A percentile compares a stretch with the other conserved stretches of the same genome.
Evolutionary conservation across 2,113 vertebrate genomes (phyloP).

Genomic region (Tyrannus savana): DNA sequence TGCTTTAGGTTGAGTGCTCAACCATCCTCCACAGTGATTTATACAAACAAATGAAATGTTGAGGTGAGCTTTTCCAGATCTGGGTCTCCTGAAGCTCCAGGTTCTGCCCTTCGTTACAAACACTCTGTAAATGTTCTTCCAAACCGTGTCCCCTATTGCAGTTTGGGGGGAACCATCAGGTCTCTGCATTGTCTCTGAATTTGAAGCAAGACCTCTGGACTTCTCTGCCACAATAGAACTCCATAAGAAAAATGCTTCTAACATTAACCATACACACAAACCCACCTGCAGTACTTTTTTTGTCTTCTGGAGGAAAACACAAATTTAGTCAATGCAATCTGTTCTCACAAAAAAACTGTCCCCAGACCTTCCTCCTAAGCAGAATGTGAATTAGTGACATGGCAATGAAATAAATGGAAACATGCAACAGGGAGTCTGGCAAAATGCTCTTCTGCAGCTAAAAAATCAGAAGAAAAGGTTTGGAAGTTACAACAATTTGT

Average conservation of each 20-base stretch:
- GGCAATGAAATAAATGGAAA: background rate
- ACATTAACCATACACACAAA: background rate
- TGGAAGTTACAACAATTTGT: background rate
- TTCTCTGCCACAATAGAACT: background rate
- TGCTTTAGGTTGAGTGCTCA: constrained; percentile 52
- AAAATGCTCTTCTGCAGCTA: background rate
- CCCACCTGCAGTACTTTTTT: background rate
- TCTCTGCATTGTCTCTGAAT: background rate
- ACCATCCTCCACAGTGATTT: constrained; percentile 16
- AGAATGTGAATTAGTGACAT: background rate
- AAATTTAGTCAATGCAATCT: background rate
- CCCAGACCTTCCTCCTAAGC: background rate
- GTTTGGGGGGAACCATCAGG: background rate
- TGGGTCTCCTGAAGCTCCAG: background rate
- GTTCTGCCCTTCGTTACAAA: background rate
- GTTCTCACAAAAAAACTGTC: background rate
- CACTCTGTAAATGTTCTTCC: background rate
- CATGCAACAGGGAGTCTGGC: background rate
- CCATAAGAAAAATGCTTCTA: background rate
- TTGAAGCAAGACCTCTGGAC: background rate
- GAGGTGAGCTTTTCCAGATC: constrained; percentile 10
- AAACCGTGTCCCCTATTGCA: background rate
- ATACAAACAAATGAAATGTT: constrained; percentile 44
- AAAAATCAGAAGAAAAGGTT: background rate
- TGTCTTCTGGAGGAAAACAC: background rate